phyloP scores from a whole-genome alignment of 2,888 invertebrate species.

The Branchellion lobata region DNA sequence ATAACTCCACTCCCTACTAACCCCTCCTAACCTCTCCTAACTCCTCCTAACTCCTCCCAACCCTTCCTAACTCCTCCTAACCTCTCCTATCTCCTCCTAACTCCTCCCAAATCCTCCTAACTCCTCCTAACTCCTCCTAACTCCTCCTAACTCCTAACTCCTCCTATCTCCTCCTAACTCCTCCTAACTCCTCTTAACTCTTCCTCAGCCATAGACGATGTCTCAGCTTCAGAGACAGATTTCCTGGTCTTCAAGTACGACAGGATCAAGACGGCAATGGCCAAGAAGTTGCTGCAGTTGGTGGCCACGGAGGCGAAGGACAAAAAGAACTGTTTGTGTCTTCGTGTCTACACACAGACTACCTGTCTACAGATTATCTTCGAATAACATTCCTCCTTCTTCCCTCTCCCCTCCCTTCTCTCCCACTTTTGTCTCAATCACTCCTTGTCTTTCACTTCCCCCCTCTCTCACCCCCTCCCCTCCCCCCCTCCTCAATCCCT shows the following conservation, averaged over 20 bases:
- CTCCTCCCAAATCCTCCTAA: no score
- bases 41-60: no score
- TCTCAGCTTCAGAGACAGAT: not conserved
- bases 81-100: no score
- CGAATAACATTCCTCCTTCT: not conserved
- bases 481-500: not conserved
- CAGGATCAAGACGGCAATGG: conserved; percentile 6
- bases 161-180: no score
- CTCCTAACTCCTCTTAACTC: no score
- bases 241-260: conserved; percentile 3
- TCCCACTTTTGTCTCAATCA: not conserved
- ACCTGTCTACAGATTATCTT: not conserved
- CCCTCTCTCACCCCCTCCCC: not conserved
- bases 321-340: not conserved
- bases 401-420: not conserved
- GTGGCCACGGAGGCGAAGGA: not conserved
- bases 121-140: no score
- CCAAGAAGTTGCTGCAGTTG: conserved; percentile 16
- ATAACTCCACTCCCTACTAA: no score
- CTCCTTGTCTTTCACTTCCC: no score
- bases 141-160: no score
- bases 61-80: no score
- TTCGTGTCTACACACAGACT: not conserved
- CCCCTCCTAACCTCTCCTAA: no score
- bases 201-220: not conserved